A percentile compares a stretch with the other conserved stretches of the same genome.
Evolutionary conservation across 2,888 invertebrate genomes (phyloP).

Genomic region (Tolmerus cingulatus): DNA sequence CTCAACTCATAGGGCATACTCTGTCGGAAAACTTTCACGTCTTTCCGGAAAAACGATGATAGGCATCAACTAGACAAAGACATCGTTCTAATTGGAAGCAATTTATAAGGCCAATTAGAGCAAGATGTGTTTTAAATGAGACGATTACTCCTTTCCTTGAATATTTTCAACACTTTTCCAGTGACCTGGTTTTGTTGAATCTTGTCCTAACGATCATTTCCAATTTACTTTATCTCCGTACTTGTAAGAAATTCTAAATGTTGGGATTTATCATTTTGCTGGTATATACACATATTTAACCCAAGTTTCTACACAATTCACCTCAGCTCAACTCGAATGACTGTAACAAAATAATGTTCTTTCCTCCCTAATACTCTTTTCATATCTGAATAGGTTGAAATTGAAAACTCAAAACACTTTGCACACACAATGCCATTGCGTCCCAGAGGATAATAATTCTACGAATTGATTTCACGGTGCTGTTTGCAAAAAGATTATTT

Average conservation of each 20-base stretch:
- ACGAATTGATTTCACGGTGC: no score
- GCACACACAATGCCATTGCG: no score
- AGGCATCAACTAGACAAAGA: slow-evolving; percentile 35
- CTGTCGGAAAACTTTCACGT: slow-evolving; percentile 3
- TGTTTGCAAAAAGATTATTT: no score
- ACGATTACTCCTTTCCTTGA: neutral
- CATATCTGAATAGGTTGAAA: no score
- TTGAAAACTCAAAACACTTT: no score
- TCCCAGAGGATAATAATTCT: no score
- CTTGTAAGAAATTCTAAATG: neutral
- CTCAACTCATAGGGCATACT: neutral
- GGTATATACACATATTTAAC: neutral
- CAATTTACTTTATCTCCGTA: neutral
- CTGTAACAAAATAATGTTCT: no score
- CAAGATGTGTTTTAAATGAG: slow-evolving; percentile 30
- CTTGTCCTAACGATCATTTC: neutral
- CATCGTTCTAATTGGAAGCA: slow-evolving; percentile 35
- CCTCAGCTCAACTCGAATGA: no score
- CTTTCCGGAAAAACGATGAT: slow-evolving; percentile 10
- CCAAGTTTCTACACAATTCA: no score
- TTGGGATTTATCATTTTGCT: neutral
- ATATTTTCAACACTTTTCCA: neutral
- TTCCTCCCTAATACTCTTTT: no score
- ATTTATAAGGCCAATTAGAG: slow-evolving; percentile 27
- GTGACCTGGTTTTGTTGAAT: neutral